phyloP scores from a whole-genome alignment of 1,140 invertebrate species.

The Aphelenchoides fujianensis region DNA sequence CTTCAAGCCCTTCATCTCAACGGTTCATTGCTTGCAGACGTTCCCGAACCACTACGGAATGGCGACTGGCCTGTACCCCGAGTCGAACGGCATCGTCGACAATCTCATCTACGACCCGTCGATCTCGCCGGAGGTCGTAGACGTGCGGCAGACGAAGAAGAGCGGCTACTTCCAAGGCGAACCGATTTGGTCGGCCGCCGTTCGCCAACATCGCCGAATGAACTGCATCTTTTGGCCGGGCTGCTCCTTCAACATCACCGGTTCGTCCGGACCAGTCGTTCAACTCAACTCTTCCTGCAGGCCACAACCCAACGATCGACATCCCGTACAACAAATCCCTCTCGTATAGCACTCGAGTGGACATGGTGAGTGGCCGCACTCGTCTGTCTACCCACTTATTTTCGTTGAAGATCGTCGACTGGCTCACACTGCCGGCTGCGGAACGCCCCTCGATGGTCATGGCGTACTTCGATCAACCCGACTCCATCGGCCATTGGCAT shows the following conservation, averaged over 20 bases:
- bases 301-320: conserved; percentile 44
- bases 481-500: conserved; percentile 65
- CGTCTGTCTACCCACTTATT: conserved; percentile 25
- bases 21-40: too few relatives aligned
- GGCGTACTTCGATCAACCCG: conserved; percentile 74
- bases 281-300: too few relatives aligned
- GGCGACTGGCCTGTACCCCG: conserved; percentile 73
- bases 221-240: conserved; percentile 51
- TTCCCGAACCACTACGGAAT: conserved; percentile 78
- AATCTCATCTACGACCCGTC: conserved; percentile 70
- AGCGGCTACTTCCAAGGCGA: conserved; percentile 39
- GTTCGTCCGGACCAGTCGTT: too few relatives aligned
- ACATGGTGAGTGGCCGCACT: conserved; percentile 42
- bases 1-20: too few relatives aligned
- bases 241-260: conserved; percentile 48
- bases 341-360: conserved; percentile 41
- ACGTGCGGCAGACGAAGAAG: conserved; percentile 40
- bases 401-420: conserved; percentile 66
- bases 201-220: conserved; percentile 41
- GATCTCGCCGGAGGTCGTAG: conserved; percentile 47
- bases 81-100: conserved; percentile 73
- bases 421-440: conserved; percentile 68
- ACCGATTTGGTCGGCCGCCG: conserved; percentile 48
- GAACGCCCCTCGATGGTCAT: conserved; percentile 65
- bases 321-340: conserved; percentile 38